Base-by-base conservation (phyloP, 2,113 vertebrate genomes). In the Leptosomus discolor region DNA sequence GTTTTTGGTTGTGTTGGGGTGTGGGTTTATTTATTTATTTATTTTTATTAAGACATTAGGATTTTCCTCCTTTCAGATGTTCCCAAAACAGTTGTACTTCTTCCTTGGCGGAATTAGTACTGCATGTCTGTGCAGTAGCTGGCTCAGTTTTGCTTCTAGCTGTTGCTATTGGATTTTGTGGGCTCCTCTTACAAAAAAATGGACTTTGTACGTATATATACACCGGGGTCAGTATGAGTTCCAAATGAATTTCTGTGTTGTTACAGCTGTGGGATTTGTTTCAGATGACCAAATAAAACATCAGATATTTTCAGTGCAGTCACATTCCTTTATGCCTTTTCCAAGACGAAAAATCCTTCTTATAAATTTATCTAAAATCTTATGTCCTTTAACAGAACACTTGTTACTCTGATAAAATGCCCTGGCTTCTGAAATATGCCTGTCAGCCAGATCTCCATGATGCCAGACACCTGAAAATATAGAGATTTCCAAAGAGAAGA, bases 131-230 rank as follows among this genome's bases (percentile, higher is more conserved):
- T n/a, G n/a, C n/a, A 37, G n/a, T 29, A 51, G 30, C 18, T 74
- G 58, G 34, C 29, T 9, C 9, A 22, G 26, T 74, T 75, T 68
- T 67, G 19, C 17, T 80, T 68, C 53, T 77, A 54, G n/a, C 53
- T 77, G 15, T 92, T 60, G 32, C 39, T 81, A 6, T 26, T 48
- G n/a, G 46, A 60, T 50, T 90, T 67, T 76, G 22, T 56, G 29
- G 41, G 18, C 15, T 48, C 6, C 27, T 71, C 6, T 43, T 43
- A 48, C 4, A 43, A 30, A 53, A 48, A 23, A 58, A 39, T 7
- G 26, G n/a, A 64, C 15, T 61, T 74, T 8, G 26, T 80, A 20
- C 0, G 0, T 51, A 32, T 3, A 3, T 22, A 30, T 0, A 2
- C 34, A 90, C 11, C 74, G 54, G 20, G 37, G 23, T 61, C 58